A percentile compares a stretch with the other conserved stretches of the same genome.
Conservation (phyloP, 35 echinoderm and acorn worm species). For the Lytechinus pictus region DNA sequence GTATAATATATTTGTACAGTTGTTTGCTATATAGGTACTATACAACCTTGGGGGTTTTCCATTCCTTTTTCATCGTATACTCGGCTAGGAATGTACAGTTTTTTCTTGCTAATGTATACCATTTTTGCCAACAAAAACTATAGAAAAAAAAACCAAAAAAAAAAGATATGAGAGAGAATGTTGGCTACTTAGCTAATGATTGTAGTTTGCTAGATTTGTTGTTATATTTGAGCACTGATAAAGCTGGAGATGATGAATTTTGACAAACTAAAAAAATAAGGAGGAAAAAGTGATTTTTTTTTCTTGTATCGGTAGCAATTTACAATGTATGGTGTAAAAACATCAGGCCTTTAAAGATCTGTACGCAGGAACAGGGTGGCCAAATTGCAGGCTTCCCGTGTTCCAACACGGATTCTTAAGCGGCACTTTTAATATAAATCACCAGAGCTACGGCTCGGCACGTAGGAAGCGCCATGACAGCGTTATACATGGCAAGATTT, state of each 20-base stretch:
- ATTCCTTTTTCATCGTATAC: constrained; percentile 58
- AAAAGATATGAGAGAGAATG: constrained; percentile 39
- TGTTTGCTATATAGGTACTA: constrained; percentile 58
- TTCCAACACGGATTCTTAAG: not conserved
- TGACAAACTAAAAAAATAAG: constrained; percentile 2
- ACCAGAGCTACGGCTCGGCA: not conserved
- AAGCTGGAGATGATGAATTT: constrained; percentile 47
- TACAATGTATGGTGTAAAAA: constrained; percentile 46
- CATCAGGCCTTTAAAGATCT: constrained; percentile 40
- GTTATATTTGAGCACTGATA: constrained; percentile 52
- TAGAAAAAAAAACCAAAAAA: constrained; percentile 51
- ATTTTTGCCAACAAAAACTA: constrained; percentile 41
- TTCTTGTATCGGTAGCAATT: constrained; percentile 43
- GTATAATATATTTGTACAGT: constrained; percentile 55
- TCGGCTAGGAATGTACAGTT: constrained; percentile 57
- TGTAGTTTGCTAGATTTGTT: constrained; percentile 58
- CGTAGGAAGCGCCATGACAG: constrained; percentile 24
- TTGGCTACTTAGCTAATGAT: constrained; percentile 54
- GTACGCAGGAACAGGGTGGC: not conserved
- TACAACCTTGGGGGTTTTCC: constrained; percentile 53
- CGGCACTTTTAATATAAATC: constrained; percentile 33
- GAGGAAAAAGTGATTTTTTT: not conserved
- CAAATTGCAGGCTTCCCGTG: not conserved
- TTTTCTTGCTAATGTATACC: constrained; percentile 57
- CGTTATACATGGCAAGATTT: constrained; percentile 39